Evolutionary conservation across 2,888 invertebrate genomes (phyloP), one percentile per base, ranked within the genome.

Genomic region (Drosophila melanosoma): DNA sequence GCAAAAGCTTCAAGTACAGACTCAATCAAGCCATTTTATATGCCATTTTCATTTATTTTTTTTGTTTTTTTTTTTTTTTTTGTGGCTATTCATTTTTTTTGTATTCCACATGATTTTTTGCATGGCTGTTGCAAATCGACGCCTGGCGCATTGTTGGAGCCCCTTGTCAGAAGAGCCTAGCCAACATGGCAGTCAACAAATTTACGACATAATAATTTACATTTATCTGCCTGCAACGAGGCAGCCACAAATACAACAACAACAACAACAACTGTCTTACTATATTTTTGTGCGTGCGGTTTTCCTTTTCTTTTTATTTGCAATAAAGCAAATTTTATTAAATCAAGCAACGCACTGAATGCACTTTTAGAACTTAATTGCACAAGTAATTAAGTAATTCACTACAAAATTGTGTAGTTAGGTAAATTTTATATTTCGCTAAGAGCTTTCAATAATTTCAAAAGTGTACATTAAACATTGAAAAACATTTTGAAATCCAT

Each of bases 181-280:
- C 87, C 81, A 87, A 87, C 87, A 87, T 87, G 87, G 87, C 87
- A 87, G 87, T 90, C 87, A 90, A 87, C 87, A 87, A 87, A 87
- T 87, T 87, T 92, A 91, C 92, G 92, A 91, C 91, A 91, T 90
- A 91, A 91, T 92, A 91, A 91, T 91, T 92, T 91, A 92, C 92
- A 92, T 92, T 91, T 92, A 91, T 92, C 91, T 91, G 91, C 92
- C 91, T 78, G 90, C 90, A 89, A 85, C 89, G 84, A 84, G 88
- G 89, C 89, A 86, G 86, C 74, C 83, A 83, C 77, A 81, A 69
- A 49, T 58, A 52, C 63, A 58, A 45, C 76, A 71, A 65, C 58
- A 69, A 59, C 60, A 66, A 71, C 74, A 45, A 45, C 83, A 73
- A 79, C 76, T 82, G 83, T 75, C 76, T 87, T 69, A 60, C 63